These are phyloP conservation scores for Idaea straminata DNA, from an alignment of 2,888 invertebrate genomes.

Conservation along the genomic window DNA sequence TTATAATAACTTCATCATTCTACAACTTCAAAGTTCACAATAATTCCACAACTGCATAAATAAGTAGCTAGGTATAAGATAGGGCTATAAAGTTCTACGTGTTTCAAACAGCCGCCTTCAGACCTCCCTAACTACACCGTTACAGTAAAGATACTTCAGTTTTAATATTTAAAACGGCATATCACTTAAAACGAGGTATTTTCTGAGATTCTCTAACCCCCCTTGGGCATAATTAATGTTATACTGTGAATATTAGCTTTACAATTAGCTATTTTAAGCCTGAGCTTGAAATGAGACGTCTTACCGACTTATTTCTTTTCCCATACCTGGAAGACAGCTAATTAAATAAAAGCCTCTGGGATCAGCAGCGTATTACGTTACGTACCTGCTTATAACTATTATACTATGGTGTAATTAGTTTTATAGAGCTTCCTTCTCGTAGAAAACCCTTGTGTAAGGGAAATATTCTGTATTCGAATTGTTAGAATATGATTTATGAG, in stretches of 20 bases:
- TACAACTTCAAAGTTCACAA: neutral
- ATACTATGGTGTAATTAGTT: constrained; percentile 30
- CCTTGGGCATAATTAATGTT: constrained; percentile 72
- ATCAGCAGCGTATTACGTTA: constrained; percentile 33
- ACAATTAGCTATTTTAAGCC: constrained; percentile 75
- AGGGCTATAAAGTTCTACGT: neutral
- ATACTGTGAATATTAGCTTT: constrained; percentile 76
- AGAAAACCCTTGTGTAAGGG: neutral
- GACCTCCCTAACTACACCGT: neutral
- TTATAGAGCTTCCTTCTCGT: constrained; percentile 18
- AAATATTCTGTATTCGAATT: constrained; percentile 12
- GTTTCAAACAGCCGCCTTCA: neutral
- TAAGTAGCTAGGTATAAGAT: neutral
- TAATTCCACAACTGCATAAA: neutral
- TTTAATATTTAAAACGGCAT: constrained; percentile 56
- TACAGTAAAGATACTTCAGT: constrained; percentile 9
- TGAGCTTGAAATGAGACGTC: constrained; percentile 38
- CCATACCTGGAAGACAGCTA: constrained; percentile 66
- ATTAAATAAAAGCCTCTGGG: constrained; percentile 64
- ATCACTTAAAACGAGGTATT: constrained; percentile 69
- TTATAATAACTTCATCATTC: neutral
- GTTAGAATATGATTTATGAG: neutral
- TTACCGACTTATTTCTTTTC: constrained; percentile 36
- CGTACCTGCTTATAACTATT: constrained; percentile 14
- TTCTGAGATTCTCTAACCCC: constrained; percentile 63